phyloP scores from a whole-genome alignment of 2,797 vertebrate genomes.

The Rhadinocentrus ornatus region DNA sequence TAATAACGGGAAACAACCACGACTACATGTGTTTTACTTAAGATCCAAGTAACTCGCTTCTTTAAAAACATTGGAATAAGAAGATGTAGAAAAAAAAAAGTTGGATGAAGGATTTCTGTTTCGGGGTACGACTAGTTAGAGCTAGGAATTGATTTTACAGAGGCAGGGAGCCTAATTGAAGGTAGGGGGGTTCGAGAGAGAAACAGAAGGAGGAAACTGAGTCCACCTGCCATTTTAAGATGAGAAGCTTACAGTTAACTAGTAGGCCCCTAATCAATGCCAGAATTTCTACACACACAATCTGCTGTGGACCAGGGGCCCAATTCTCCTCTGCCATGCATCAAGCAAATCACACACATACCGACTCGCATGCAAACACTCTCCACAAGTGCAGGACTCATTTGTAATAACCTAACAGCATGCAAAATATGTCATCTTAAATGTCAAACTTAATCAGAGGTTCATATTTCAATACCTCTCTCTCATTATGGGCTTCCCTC shows the following conservation, averaged over 20 bases:
- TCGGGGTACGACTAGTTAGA: constrained; percentile 27
- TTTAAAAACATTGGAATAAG: constrained; percentile 17
- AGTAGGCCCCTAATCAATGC: constrained; percentile 73
- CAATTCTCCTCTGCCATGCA: constrained; percentile 53
- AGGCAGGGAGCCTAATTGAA: constrained; percentile 60
- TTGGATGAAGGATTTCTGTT: constrained; percentile 21
- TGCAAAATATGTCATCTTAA: constrained; percentile 81
- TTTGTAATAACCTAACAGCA: constrained; percentile 77
- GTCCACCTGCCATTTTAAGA: constrained; percentile 76
- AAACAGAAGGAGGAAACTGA: constrained; percentile 49
- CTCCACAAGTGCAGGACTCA: constrained; percentile 55
- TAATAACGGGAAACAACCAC: constrained; percentile 57
- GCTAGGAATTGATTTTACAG: constrained; percentile 67
- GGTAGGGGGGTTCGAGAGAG: constrained; percentile 18
- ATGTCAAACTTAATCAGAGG: constrained; percentile 81
- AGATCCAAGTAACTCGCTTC: constrained; percentile 19
- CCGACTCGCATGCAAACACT: constrained; percentile 28
- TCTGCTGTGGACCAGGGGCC: constrained; percentile 52
- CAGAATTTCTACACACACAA: constrained; percentile 54
- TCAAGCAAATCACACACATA: constrained; percentile 48
- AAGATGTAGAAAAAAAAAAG: background rate
- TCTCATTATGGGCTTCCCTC: constrained; percentile 38
- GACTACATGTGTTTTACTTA: constrained; percentile 24
- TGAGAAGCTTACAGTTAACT: constrained; percentile 69
- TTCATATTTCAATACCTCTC: constrained; percentile 70